Base-by-base conservation (phyloP, 2,888 invertebrate genomes). In the Lasiommata megera region DNA sequence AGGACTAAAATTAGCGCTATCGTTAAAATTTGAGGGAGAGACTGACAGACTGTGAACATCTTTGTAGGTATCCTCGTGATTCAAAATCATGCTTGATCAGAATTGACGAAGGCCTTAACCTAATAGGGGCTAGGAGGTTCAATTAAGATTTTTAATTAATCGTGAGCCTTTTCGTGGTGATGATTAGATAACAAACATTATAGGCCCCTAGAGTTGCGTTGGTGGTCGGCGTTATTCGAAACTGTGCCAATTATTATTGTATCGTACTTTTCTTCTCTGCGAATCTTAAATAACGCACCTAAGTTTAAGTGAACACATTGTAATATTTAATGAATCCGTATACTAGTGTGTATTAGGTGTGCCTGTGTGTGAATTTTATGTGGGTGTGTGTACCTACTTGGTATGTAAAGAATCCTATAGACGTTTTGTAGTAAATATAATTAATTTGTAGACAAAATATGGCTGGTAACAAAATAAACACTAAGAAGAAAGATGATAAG, bases 21-120 rank as follows among this genome's bases (percentile, higher is more conserved):
- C 74, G 72, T 73, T 76, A 74, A 80, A 80, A 89, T 80, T 84
- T 80, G 77, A 87, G 90, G 90, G 90, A 90, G 90, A 90, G 90
- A 90, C 90, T 79, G 71, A 70, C 77, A 70, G 88, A 84, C 88
- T 77, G 68, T 66, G 74, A 69, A 68, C 73, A 71, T 71, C 71
- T 79, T 74, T 70, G 77, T 79, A 74, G 76, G 76, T 78, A 74
- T 79, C 67, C 70, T 79, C 73, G 68, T 74, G 75, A 67, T 75
- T 50, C 48, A 61, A 63, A 65, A 67, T 75, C 83, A 87, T 85
- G 84, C 83, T 77, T 67, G 76, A 71, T 71, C 63, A 63, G 60
- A 63, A 56, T 52, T 61, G 28, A 38, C 44, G 11, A 34, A 40
- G 37, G 29, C 14, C 31, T 29, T 46, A 9, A 11, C 31, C 12